These are phyloP conservation scores for Scaptomyza montana DNA, from an alignment of 1,140 invertebrate species.

Conservation along the genomic window DNA sequence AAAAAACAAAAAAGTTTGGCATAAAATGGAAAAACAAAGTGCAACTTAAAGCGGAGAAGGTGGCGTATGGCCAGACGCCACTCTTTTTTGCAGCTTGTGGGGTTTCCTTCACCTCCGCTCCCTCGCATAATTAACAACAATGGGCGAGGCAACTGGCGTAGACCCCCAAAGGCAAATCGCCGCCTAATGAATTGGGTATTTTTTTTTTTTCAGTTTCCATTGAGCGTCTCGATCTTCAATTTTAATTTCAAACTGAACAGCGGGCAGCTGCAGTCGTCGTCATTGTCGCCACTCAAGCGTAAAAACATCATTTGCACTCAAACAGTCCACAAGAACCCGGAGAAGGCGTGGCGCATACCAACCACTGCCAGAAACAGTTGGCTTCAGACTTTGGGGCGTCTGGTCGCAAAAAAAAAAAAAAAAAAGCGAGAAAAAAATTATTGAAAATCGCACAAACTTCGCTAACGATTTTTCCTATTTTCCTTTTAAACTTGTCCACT, in stretches of 20 bases:
- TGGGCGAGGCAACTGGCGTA: background rate
- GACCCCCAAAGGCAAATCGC: conserved; percentile 3
- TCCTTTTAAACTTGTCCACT: conserved; percentile 21
- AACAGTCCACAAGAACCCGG: conserved; percentile 2
- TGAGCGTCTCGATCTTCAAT: conserved; percentile 27
- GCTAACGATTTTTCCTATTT: conserved; percentile 46
- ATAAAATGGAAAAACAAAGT: conserved; percentile 23
- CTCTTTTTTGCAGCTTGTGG: conserved; percentile 35
- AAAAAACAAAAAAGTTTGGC: conserved; percentile 33
- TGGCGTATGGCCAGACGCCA: conserved; percentile 6
- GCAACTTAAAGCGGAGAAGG: conserved; percentile 13
- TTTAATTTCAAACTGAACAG: conserved; percentile 5
- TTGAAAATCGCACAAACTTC: conserved; percentile 53
- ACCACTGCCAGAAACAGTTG: conserved; percentile 57
- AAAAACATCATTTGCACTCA: conserved; percentile 61
- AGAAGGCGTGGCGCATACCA: conserved; percentile 11
- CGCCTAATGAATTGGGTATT: conserved; percentile 1
- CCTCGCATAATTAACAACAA: conserved; percentile 44
- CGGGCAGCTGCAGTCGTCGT: background rate
- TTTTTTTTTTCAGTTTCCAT: background rate
- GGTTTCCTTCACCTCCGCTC: conserved; percentile 20
- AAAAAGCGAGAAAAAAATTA: conserved; percentile 38
- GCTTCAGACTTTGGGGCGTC: conserved; percentile 10
- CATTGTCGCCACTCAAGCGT: conserved; percentile 39
- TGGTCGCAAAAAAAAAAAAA: conserved; percentile 21